Evolutionary conservation across 2,888 invertebrate genomes (phyloP).

Genomic region (Chloromyia formosa): DNA sequence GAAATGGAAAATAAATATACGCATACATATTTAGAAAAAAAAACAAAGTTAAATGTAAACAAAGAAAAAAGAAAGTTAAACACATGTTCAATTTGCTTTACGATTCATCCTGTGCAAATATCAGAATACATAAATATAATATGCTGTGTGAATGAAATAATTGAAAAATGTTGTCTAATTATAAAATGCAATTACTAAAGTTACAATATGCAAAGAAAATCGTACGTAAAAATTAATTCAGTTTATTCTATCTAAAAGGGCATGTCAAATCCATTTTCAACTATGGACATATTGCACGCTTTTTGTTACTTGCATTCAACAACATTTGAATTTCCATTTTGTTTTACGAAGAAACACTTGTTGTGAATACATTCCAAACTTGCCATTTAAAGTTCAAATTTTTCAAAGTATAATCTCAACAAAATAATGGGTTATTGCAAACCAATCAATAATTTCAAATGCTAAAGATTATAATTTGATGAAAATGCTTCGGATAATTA

Average conservation of each 20-base stretch:
- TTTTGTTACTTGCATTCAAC: no score
- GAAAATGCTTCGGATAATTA: conserved; percentile 44
- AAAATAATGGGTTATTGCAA: neutral
- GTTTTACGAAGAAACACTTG: neutral
- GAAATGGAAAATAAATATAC: no score
- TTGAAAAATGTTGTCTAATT: no score
- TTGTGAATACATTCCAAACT: conserved; percentile 19
- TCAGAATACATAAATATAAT: no score
- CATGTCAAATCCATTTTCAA: neutral
- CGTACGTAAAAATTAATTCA: neutral
- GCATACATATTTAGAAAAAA: no score
- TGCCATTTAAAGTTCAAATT: conserved; percentile 31
- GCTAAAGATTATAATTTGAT: conserved; percentile 47
- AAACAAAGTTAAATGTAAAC: no score
- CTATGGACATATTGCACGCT: no score
- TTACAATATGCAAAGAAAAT: neutral
- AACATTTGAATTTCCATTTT: conserved; percentile 1
- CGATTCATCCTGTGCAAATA: no score
- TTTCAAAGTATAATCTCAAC: neutral
- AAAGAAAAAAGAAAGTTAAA: no score
- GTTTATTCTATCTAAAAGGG: neutral
- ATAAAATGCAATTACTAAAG: neutral
- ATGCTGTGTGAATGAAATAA: no score
- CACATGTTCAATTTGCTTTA: no score
- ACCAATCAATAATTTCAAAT: conserved; percentile 14